Evolutionary conservation across 2,888 invertebrate species (phyloP).

Genomic region (Eupithecia vulgata): DNA sequence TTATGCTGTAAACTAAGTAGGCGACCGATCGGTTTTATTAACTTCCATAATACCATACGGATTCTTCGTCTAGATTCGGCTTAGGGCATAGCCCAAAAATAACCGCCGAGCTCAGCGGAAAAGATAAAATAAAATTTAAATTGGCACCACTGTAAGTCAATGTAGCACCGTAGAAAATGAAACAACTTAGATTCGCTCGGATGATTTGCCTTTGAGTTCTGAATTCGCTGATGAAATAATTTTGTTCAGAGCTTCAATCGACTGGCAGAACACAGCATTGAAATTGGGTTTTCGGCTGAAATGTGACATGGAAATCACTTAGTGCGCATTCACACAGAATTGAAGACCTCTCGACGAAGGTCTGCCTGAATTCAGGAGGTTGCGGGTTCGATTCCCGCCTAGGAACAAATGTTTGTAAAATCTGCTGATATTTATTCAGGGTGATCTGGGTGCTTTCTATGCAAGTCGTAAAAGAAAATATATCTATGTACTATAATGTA

Average conservation of each 20-base stretch:
- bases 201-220: conserved; percentile 22
- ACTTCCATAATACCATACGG: no score
- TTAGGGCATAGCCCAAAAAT: neutral
- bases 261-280: neutral
- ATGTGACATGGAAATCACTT: neutral
- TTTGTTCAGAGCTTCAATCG: neutral
- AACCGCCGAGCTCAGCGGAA: neutral
- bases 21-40: no score
- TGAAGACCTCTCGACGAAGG: no score
- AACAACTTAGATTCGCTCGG: conserved; percentile 13
- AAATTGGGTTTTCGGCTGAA: neutral
- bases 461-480: no score
- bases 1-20: no score
- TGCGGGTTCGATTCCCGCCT: no score
- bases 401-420: no score
- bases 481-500: no score
- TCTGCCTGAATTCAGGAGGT: no score
- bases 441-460: no score
- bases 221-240: conserved; percentile 13
- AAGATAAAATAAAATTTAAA: neutral
- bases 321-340: neutral
- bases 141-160: neutral
- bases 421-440: no score
- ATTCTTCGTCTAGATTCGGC: no score
- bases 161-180: neutral